A percentile compares a stretch with the other conserved stretches of the same genome.
These are phyloP conservation scores for Papilio dardanus DNA, from an alignment of 1,140 invertebrate genomes.

Conservation along the genomic window DNA sequence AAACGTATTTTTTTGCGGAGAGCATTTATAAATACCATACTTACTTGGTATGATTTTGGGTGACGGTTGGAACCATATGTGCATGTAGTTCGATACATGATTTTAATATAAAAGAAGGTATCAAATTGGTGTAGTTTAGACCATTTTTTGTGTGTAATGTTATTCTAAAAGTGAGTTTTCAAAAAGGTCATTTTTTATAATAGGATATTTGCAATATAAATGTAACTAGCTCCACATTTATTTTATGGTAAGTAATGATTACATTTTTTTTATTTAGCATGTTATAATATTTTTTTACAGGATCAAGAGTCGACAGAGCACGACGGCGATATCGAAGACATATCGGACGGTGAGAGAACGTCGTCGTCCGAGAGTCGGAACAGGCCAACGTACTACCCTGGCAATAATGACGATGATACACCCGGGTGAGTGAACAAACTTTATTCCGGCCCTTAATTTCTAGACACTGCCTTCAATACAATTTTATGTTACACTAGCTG, in stretches of 20 bases:
- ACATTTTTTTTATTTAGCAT: constrained; percentile 35
- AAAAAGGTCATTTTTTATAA: background rate
- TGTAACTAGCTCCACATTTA: background rate
- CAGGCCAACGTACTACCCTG: constrained; percentile 83
- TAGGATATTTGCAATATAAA: background rate
- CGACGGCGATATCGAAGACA: constrained; percentile 93
- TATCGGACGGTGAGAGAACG: constrained; percentile 91
- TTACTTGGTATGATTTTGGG: background rate
- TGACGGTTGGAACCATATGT: background rate
- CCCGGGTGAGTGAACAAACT: constrained; percentile 69
- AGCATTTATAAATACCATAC: background rate
- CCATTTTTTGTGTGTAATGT: background rate
- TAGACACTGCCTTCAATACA: too few species aligned
- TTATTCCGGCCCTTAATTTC: too few species aligned
- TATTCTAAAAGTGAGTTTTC: background rate
- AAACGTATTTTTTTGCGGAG: background rate
- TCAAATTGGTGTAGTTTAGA: background rate
- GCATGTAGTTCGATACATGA: background rate
- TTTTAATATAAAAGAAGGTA: background rate
- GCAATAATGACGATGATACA: constrained; percentile 82
- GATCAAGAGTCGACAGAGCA: constrained; percentile 91
- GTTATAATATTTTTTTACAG: constrained; percentile 59
- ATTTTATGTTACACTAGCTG: too few species aligned
- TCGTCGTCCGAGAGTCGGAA: constrained; percentile 87
- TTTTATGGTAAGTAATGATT: background rate